Evolutionary conservation across 2,888 invertebrate genomes (phyloP).

Genomic region (Brachypalpus laphriformis): DNA sequence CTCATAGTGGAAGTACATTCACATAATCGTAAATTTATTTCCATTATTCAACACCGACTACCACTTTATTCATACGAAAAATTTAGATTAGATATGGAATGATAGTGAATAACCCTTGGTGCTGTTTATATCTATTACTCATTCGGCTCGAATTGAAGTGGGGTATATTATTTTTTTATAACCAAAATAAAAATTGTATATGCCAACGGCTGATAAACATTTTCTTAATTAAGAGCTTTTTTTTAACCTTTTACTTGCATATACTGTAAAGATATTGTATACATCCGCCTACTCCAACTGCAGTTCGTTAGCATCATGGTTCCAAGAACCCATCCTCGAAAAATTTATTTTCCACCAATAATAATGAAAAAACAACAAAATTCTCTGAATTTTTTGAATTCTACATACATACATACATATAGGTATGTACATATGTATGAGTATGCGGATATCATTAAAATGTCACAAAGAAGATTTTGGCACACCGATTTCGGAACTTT

Average conservation of each 20-base stretch:
- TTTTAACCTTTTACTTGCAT: neutral
- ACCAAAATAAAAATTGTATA: no score
- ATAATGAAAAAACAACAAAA: conserved; percentile 3
- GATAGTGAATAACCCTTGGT: neutral
- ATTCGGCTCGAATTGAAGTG: conserved; percentile 4
- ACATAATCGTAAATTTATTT: neutral
- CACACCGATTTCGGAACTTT: neutral
- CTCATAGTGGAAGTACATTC: neutral
- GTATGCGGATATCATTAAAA: conserved; percentile 18
- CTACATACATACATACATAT: no score
- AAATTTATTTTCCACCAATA: neutral
- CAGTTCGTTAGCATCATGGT: conserved; percentile 7
- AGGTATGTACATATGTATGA: no score
- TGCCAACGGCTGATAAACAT: neutral
- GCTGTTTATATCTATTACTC: conserved; percentile 4
- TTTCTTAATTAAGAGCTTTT: neutral
- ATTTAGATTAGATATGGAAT: neutral
- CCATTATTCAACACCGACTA: neutral
- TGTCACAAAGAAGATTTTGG: conserved; percentile 14
- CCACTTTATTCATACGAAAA: neutral
- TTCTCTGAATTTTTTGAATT: neutral
- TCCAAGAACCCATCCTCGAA: conserved; percentile 14
- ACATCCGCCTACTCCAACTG: neutral
- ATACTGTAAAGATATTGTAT: no score
- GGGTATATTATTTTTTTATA: no score